Evolutionary conservation across 2,797 vertebrate genomes (phyloP), one percentile per base, ranked within the genome.

Genomic region (Myiothlypis chrysogaster): DNA sequence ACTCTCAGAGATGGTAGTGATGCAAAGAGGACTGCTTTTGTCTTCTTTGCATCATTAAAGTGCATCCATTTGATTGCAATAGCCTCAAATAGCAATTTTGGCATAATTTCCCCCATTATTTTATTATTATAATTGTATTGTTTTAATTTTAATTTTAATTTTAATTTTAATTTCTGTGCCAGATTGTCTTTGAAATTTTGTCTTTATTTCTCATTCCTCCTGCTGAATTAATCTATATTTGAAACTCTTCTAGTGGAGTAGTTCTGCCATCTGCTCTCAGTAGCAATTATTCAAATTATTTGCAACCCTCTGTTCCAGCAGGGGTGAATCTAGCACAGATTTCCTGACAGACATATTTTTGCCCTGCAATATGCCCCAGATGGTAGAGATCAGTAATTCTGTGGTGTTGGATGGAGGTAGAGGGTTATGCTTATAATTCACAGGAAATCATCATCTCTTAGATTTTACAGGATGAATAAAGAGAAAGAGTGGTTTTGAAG

Each of bases 271-370:
- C 87, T 93, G 91, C 34, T 92, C 59, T 88, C 65, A 91, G 72
- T 50, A 71, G 72, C 87, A 89, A 89, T 88, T 94, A 91, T 76
- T 92, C 55, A 91, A 65, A 81, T 93, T 86, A 88, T 89, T 94
- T 95, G 57, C 82, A 92, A 35, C 23, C 50, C 61, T 71, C 57
- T 78, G 43, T 81, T 81, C 84, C 43, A 83, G 76, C 61, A 94
- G 65, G 43, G 65, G 61, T 83, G 65, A 83, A 75, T 78, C 72
- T 65, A 93, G 57, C n/a, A 77, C 68, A 75, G 53, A 80, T 84
- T 84, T 89, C 34, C 49, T 77, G 57, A 90, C 43, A 87, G 87
- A 77, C 44, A n/a, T 68, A 68, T 68, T 93, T 91, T 88, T 88
- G 78, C 61, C n/a, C 37, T 71, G 57, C 12, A 92, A 59, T 73